Base-by-base conservation (phyloP, 2,888 invertebrate genomes). In the Epinotia nisella region DNA sequence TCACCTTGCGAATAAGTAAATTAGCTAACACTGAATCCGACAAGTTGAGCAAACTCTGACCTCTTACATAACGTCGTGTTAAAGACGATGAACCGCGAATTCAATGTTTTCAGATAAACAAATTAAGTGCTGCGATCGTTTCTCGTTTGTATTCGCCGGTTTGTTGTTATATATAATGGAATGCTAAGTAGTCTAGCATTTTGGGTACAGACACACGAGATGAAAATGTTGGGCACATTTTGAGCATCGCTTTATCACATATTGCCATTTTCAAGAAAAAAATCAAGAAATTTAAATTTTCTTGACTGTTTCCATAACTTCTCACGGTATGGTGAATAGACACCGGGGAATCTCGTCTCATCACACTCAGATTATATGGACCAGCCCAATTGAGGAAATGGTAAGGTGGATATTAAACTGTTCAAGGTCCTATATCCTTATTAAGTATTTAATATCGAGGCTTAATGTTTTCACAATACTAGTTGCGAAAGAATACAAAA, bases 31-130 rank as follows among this genome's bases (percentile, higher is more conserved):
- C 75, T 76, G 80, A 80, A 84, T 81, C 70, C 75, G 74, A 72
- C 74, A 74, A 78, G 79, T 82, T 82, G 74, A 68, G 81, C 79
- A 83, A 85, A 80, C 79, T 81, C 78, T 81, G 78, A 85, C 79
- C 80, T 84, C 77, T 83, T 83, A 80, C 76, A 77, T 82, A 73
- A 74, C 55, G 24, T 11, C 41, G 39, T 3, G 45, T 45, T 60
- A 55, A 72, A 74, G 65, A 70, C 55, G 65, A 61, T 61, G 74
- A 70, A 66, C 66, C 5, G 61, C 15, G 55, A 24, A 13, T 53
- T 45, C 17, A 24, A 49, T 61, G 35, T 56, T 56, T 67, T 55
- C 24, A 55, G 13, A 68, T 24, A 68, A 62, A 68, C 71, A 67
- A 55, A 49, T 61, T 17, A 55, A 65, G 58, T n/a, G n/a, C 29